A percentile compares a stretch with the other conserved stretches of the same genome.
These are phyloP conservation scores for Varanus salvator DNA, from an alignment of 2,113 vertebrate species.

Conservation along the genomic window DNA sequence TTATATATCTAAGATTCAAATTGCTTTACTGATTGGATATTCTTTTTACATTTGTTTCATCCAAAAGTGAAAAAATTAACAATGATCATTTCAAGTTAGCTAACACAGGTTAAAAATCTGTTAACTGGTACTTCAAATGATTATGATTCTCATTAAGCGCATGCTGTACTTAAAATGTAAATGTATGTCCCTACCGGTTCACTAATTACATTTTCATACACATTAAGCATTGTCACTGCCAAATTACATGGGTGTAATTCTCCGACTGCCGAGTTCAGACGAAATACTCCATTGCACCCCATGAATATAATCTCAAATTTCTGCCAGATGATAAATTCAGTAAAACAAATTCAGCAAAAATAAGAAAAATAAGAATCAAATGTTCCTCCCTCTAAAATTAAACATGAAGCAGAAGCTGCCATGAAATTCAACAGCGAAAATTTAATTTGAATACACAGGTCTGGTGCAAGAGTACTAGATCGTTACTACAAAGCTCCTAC, in stretches of 20 bases:
- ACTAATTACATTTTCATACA: not conserved
- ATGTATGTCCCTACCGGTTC: not conserved
- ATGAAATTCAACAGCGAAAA: not conserved
- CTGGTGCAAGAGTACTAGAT: not conserved
- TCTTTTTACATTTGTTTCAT: not conserved
- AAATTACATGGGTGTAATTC: not conserved
- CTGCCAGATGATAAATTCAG: not conserved
- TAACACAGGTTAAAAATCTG: not conserved
- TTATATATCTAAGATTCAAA: not conserved
- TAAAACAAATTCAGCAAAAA: not conserved
- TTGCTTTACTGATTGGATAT: not conserved
- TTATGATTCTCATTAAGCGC: not conserved
- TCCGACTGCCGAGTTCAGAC: not conserved
- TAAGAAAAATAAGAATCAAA: not conserved
- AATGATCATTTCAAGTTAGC: not conserved
- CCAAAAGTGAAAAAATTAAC: not conserved
- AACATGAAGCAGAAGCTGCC: not conserved
- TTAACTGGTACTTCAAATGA: not conserved
- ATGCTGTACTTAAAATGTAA: not conserved
- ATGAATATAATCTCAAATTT: not conserved
- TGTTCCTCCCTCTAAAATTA: accelerated
- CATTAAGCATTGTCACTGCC: not conserved
- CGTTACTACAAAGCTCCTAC: not conserved
- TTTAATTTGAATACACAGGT: not conserved
- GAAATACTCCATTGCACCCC: not conserved